Conservation (phyloP, 1,140 invertebrate species). For the Achroia grisella region DNA sequence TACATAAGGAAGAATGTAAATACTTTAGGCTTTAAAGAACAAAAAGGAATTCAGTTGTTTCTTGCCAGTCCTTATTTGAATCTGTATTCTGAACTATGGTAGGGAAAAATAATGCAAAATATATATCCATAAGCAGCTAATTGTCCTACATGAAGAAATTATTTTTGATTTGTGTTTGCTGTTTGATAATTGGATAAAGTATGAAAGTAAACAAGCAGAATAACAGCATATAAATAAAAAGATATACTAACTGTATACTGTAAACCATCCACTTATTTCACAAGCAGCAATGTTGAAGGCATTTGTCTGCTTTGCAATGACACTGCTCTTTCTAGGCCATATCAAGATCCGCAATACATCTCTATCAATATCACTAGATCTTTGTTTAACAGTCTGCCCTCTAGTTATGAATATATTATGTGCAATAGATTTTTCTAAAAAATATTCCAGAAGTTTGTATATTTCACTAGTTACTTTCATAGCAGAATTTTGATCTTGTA, state of each 20-base stretch:
- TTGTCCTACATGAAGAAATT: too few relatives aligned
- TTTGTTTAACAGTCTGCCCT: slow-evolving; percentile 39
- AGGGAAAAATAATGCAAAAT: too few relatives aligned
- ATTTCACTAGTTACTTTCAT: slow-evolving; percentile 46
- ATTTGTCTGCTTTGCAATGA: slow-evolving; percentile 71
- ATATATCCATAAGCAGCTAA: too few relatives aligned
- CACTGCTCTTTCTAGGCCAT: slow-evolving; percentile 76
- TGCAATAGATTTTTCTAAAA: slow-evolving; percentile 75
- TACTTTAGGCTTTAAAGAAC: too few relatives aligned
- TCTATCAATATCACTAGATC: slow-evolving; percentile 20
- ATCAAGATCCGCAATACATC: slow-evolving; percentile 75
- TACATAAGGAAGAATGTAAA: too few relatives aligned
- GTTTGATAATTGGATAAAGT: too few relatives aligned
- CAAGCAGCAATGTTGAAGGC: slow-evolving; percentile 77
- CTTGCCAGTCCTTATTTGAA: too few relatives aligned
- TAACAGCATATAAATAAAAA: slow-evolving; percentile 10
- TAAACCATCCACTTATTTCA: slow-evolving; percentile 81
- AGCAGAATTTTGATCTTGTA: slow-evolving; percentile 46
- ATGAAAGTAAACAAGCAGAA: background rate
- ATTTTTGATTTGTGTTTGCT: too few relatives aligned
- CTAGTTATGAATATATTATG: slow-evolving; percentile 82
- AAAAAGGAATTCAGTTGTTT: too few relatives aligned
- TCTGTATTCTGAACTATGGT: too few relatives aligned
- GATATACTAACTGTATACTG: slow-evolving; percentile 75
- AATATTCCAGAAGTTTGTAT: slow-evolving; percentile 70